Base-by-base conservation (phyloP, 2,888 invertebrate genomes). In the Andrena trimmerana region DNA sequence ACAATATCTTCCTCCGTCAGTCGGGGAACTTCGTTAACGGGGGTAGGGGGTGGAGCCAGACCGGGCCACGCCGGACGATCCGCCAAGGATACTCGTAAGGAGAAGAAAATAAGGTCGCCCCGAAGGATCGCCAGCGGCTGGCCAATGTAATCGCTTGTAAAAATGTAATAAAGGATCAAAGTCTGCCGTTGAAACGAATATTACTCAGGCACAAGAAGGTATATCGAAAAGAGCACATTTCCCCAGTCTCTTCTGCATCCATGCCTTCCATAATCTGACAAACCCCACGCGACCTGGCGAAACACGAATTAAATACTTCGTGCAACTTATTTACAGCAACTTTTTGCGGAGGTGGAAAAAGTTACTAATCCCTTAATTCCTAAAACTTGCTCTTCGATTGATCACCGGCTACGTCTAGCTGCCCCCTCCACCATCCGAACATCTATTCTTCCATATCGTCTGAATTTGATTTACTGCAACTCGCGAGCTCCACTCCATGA, bases 91-190 rank as follows among this genome's bases (percentile, higher is more conserved):
- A 75, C 62, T 89, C 80, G 77, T 71, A 50, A 76, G 68, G 57
- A 82, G 79, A 78, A 79, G 84, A 85, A 84, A 86, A 88, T 77
- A 88, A 90, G 84, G 65, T 86, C 79, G 84, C 54, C 87, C 83
- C 57, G 69, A 50, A 90, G 88, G 88, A 90, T 90, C 77, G 91
- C 92, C 92, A 91, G 90, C 87, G 92, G 92, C 92, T 91, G 91
- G 89, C 89, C 91, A 91, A 91, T 89, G 92, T 91, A 92, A 93
- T 93, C 92, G 92, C 90, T 92, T 91, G 93, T 92, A 90, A 93
- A 93, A 93, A 93, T 92, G 90, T 92, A 93, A 93, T 93, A 93
- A 92, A 92, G 88, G 91, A 92, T 93, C 93, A 93, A 93, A 93
- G 88, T 81, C 78, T 71, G 68, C 67, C 72, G 86, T 71, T 76